phyloP scores from a whole-genome alignment of 1,140 invertebrate species.

The Dufourea novaeangliae region DNA sequence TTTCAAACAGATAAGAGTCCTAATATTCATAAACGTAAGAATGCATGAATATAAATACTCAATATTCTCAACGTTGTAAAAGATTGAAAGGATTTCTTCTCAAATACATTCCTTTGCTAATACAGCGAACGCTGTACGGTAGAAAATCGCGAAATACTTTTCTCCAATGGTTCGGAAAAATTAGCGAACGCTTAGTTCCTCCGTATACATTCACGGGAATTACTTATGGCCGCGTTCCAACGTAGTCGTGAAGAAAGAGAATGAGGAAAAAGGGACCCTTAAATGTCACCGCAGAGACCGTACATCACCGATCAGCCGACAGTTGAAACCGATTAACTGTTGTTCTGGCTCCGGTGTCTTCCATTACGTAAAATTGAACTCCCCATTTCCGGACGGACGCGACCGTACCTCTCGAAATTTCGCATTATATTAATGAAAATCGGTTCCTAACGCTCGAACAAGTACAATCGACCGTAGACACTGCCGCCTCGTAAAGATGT shows the following conservation, averaged over 20 bases:
- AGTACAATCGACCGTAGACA: not conserved
- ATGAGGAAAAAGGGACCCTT: not conserved
- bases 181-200: not conserved
- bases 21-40: too few relatives aligned
- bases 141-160: not conserved
- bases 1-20: too few relatives aligned
- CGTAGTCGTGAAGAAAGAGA: not conserved
- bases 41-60: too few relatives aligned
- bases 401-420: slow-evolving; percentile 47
- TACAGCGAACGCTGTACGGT: too few relatives aligned
- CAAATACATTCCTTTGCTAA: too few relatives aligned
- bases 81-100: too few relatives aligned
- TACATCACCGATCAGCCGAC: slow-evolving; percentile 31
- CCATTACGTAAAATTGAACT: slow-evolving; percentile 54
- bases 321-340: slow-evolving; percentile 37
- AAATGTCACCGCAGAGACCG: slow-evolving; percentile 7
- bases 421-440: slow-evolving; percentile 51
- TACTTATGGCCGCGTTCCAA: slow-evolving; percentile 4
- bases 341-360: slow-evolving; percentile 4
- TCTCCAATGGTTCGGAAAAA: not conserved
- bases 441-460: too few relatives aligned
- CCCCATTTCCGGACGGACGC: slow-evolving; percentile 48
- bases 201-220: not conserved
- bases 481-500: not conserved
- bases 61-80: too few relatives aligned